phyloP scores from a whole-genome alignment of 2,113 vertebrate species.

The Calypte anna region DNA sequence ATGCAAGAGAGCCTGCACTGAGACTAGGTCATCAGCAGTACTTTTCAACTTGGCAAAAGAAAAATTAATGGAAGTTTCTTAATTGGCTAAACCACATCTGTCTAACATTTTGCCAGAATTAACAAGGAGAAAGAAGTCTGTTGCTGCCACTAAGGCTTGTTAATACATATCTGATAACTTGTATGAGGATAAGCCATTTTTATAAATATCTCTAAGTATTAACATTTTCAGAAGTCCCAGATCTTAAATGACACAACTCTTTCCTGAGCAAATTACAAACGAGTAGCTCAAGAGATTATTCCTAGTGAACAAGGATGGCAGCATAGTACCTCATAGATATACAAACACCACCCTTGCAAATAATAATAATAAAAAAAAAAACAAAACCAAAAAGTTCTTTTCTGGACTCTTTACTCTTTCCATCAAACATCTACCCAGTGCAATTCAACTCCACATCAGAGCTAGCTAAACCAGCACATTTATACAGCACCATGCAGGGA shows the following conservation, averaged over 20 bases:
- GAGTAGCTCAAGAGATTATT: not conserved
- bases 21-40: not conserved
- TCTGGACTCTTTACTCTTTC: not conserved
- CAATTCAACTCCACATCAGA: not conserved
- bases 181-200: not conserved
- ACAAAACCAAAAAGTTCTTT: not conserved
- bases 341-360: not conserved
- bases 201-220: not conserved
- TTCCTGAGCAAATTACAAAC: not conserved
- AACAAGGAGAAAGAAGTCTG: not conserved
- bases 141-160: not conserved
- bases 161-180: not conserved
- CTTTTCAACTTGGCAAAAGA: constrained; percentile 1
- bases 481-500: constrained; percentile 38
- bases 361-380: not conserved
- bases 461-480: constrained; percentile 3
- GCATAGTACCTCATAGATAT: not conserved
- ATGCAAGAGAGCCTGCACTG: not conserved
- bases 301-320: not conserved
- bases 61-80: constrained; percentile 33
- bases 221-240: not conserved
- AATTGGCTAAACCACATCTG: constrained; percentile 42
- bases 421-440: not conserved
- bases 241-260: not conserved
- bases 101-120: constrained; percentile 30